A percentile compares a stretch with the other conserved stretches of the same genome.
phyloP scores from a whole-genome alignment of 2,888 invertebrate species.

The Agapostemon virescens region DNA sequence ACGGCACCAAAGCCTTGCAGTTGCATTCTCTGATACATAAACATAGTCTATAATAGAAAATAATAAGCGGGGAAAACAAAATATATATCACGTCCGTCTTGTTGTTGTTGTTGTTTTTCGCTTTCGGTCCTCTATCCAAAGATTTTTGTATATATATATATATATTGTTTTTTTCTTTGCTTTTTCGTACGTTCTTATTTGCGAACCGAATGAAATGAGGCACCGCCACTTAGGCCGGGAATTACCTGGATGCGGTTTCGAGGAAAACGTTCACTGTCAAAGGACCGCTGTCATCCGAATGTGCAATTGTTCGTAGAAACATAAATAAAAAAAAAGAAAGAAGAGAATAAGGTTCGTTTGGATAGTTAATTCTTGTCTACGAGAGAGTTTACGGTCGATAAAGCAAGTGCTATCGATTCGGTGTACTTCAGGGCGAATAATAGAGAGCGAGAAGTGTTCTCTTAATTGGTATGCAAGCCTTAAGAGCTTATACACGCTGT shows the following conservation, averaged over 20 bases:
- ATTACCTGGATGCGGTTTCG: slow-evolving; percentile 67
- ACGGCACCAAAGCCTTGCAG: slow-evolving; percentile 68
- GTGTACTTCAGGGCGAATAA: slow-evolving; percentile 58
- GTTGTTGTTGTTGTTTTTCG: slow-evolving; percentile 13
- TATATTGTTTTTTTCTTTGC: neutral
- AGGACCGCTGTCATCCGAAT: neutral
- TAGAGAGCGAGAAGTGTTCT: slow-evolving; percentile 62
- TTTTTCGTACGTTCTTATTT: neutral
- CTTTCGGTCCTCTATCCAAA: slow-evolving; percentile 6
- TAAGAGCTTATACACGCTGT: slow-evolving; percentile 61
- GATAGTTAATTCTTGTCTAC: slow-evolving; percentile 51
- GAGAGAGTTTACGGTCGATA: slow-evolving; percentile 60
- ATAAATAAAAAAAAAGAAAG: neutral
- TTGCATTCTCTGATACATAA: slow-evolving; percentile 70
- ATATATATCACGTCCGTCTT: slow-evolving; percentile 46
- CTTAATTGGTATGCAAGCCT: slow-evolving; percentile 67
- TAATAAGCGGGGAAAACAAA: slow-evolving; percentile 61
- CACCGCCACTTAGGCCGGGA: slow-evolving; percentile 68
- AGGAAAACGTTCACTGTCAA: slow-evolving; percentile 17
- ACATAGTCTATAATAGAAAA: slow-evolving; percentile 59
- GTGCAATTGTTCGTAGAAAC: slow-evolving; percentile 51
- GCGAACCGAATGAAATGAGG: slow-evolving; percentile 39
- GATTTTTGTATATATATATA: too few species aligned
- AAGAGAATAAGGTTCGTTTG: slow-evolving; percentile 47
- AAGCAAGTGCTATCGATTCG: slow-evolving; percentile 63